Evolutionary conservation across 2,888 invertebrate genomes (phyloP).

Genomic region (Ophion obscuratus): DNA sequence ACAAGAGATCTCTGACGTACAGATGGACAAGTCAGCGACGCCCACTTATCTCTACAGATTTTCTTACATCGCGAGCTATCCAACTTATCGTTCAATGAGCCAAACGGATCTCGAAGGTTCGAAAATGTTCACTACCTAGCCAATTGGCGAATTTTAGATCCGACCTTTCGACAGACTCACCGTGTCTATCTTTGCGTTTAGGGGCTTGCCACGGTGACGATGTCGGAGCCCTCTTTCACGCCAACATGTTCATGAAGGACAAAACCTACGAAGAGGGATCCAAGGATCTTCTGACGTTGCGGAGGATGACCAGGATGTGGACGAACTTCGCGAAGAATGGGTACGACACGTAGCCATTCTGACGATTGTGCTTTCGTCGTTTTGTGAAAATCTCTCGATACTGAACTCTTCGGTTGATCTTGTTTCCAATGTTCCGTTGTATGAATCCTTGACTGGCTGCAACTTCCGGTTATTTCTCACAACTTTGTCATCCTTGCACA

Average conservation of each 20-base stretch:
- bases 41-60: constrained; percentile 87
- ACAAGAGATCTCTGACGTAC: constrained; percentile 82
- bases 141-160: background rate
- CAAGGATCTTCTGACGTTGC: constrained; percentile 71
- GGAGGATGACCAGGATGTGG: constrained; percentile 77
- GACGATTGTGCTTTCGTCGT: background rate
- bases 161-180: background rate
- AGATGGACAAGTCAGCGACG: constrained; percentile 81
- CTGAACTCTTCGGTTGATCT: background rate
- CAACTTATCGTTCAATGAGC: constrained; percentile 10
- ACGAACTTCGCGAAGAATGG: constrained; percentile 78
- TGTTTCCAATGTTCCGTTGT: background rate
- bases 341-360: constrained; percentile 58
- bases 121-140: background rate
- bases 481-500: constrained; percentile 36
- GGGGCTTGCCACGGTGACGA: constrained; percentile 88
- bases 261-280: constrained; percentile 66
- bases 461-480: no score
- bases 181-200: constrained; percentile 55
- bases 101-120: constrained; percentile 7
- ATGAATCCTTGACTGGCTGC: no score
- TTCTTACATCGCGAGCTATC: constrained; percentile 81
- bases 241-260: constrained; percentile 64
- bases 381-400: background rate
- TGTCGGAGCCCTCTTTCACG: constrained; percentile 86